A percentile compares a stretch with the other conserved stretches of the same genome.
Evolutionary conservation across 2,797 vertebrate species (phyloP).

Genomic region (Paedocypris micromegethes): DNA sequence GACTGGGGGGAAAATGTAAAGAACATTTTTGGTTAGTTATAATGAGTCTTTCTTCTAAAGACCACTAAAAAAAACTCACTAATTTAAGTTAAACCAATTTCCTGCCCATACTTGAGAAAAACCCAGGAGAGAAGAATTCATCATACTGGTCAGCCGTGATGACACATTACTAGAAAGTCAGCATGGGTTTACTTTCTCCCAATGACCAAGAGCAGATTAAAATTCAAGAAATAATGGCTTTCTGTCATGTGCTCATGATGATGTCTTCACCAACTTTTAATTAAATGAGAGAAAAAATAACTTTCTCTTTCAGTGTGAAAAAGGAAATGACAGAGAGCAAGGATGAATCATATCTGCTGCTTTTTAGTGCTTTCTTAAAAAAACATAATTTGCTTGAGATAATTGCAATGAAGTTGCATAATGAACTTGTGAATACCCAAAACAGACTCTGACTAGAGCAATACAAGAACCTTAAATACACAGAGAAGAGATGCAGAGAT

Average conservation of each 20-base stretch:
- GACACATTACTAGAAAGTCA: conserved; percentile 90
- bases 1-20: conserved; percentile 81
- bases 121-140: conserved; percentile 79
- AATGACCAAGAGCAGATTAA: conserved; percentile 87
- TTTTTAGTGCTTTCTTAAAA: conserved; percentile 44
- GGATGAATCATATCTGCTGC: conserved; percentile 22
- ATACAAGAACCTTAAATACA: too few species aligned
- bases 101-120: conserved; percentile 86
- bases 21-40: conserved; percentile 77
- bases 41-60: conserved; percentile 93
- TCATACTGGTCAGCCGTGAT: conserved; percentile 83
- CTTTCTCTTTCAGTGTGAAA: conserved; percentile 37
- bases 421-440: too few species aligned
- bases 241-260: conserved; percentile 80
- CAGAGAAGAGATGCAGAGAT: too few species aligned
- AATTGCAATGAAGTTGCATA: background rate
- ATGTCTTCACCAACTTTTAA: conserved; percentile 87
- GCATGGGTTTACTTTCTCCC: conserved; percentile 81
- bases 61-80: conserved; percentile 84
- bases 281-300: conserved; percentile 74
- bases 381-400: conserved; percentile 2
- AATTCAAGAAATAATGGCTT: conserved; percentile 91
- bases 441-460: too few species aligned
- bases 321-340: background rate
- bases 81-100: conserved; percentile 98